Conservation (phyloP, 37 sponge, comb jelly and placozoan species). For the Diacarnus erythraeanus region DNA sequence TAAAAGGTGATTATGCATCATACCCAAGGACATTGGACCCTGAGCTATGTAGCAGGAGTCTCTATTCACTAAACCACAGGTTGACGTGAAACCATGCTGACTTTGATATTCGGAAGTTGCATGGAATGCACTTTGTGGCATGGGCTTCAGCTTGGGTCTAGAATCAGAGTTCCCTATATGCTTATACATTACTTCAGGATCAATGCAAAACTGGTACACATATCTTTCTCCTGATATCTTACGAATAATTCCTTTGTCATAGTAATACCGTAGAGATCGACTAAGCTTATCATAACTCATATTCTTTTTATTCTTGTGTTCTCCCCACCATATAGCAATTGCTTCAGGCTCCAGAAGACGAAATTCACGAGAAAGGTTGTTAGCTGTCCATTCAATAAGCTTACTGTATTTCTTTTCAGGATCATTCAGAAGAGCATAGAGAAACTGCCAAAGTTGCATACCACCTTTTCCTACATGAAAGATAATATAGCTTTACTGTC, state of each 20-base stretch:
- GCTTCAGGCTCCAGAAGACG: slow-evolving; percentile 84
- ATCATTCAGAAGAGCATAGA: slow-evolving; percentile 74
- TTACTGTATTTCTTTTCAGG: slow-evolving; percentile 35
- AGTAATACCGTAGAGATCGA: slow-evolving; percentile 87
- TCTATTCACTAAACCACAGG: background rate
- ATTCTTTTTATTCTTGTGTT: slow-evolving; percentile 77
- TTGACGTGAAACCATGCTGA: background rate
- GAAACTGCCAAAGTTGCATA: slow-evolving; percentile 90
- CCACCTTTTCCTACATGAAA: slow-evolving; percentile 72
- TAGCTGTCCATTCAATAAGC: slow-evolving; percentile 76
- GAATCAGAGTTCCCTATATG: slow-evolving; percentile 70
- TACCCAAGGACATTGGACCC: slow-evolving; percentile 15
- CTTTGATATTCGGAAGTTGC: slow-evolving; percentile 25
- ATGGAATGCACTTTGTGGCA: slow-evolving; percentile 51
- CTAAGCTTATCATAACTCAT: slow-evolving; percentile 93
- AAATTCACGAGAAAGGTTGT: slow-evolving; percentile 53
- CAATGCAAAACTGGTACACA: slow-evolving; percentile 79
- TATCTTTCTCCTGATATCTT: slow-evolving; percentile 82
- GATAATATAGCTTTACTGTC: too few relatives aligned
- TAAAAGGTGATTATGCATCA: background rate
- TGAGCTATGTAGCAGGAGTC: slow-evolving; percentile 21
- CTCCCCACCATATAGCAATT: slow-evolving; percentile 88
- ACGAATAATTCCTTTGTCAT: slow-evolving; percentile 80
- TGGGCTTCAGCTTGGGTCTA: slow-evolving; percentile 66
- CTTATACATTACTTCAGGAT: slow-evolving; percentile 74